phyloP scores from a whole-genome alignment of 2,888 invertebrate species.

The Chorisops tibialis region DNA sequence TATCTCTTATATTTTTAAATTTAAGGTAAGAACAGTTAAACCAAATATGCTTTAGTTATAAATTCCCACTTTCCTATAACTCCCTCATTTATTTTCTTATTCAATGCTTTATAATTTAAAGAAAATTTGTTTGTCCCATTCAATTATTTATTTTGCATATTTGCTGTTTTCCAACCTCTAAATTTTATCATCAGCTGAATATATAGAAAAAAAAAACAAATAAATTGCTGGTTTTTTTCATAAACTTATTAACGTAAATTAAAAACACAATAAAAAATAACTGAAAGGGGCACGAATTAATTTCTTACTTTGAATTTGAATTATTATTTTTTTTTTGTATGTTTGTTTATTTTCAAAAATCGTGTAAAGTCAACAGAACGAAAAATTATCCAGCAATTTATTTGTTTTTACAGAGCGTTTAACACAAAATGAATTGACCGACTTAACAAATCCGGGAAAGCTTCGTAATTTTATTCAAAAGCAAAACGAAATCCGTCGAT shows the following conservation, averaged over 20 bases:
- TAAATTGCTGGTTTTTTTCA: conserved; percentile 31
- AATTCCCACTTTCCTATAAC: neutral
- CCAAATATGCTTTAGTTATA: neutral
- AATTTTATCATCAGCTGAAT: conserved; percentile 23
- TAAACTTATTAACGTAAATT: conserved; percentile 3
- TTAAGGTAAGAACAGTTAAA: too few species aligned
- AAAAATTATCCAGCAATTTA: conserved; percentile 47
- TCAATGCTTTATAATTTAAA: conserved; percentile 1
- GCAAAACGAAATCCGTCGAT: conserved; percentile 17
- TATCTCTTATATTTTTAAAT: too few species aligned
- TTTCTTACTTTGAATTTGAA: conserved; percentile 1
- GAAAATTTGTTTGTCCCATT: conserved; percentile 29
- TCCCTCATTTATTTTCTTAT: neutral
- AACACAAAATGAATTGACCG: conserved; percentile 44
- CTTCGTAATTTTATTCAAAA: conserved; percentile 37
- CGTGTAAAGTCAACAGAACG: neutral
- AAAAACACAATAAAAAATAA: conserved; percentile 30
- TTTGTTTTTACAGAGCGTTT: conserved; percentile 49
- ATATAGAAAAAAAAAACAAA: conserved; percentile 28
- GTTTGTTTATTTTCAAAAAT: conserved; percentile 26
- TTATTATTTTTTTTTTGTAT: conserved; percentile 3
- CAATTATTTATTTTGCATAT: conserved; percentile 30
- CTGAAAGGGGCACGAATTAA: conserved; percentile 19
- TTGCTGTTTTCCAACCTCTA: neutral
- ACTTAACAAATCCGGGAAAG: conserved; percentile 42